Conservation (phyloP, 2,888 invertebrate species). For the Nemotelus nigrinus region DNA sequence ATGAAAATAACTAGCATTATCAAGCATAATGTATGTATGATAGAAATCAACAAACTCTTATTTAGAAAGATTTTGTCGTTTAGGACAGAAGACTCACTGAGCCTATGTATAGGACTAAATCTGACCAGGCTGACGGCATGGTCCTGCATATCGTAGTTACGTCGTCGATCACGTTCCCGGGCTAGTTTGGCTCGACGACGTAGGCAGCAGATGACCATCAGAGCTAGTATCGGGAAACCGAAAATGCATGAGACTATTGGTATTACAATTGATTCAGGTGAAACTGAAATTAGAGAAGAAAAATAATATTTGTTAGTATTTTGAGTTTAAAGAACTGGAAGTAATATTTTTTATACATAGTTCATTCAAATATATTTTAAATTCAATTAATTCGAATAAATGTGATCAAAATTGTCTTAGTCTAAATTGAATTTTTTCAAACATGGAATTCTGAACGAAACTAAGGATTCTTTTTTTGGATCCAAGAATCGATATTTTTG, state of each 20-base stretch:
- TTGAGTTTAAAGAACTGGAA: too few species aligned
- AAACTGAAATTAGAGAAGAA: constrained; percentile 68
- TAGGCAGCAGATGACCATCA: constrained; percentile 87
- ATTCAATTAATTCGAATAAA: too few species aligned
- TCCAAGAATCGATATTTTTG: too few species aligned
- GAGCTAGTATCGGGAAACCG: constrained; percentile 86
- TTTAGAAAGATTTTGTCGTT: constrained; percentile 12
- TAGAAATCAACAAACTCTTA: constrained; percentile 5
- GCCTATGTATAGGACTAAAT: constrained; percentile 76
- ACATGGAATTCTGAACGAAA: too few species aligned
- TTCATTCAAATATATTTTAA: too few species aligned
- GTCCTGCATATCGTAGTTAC: constrained; percentile 84
- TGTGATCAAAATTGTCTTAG: too few species aligned
- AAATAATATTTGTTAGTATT: background rate
- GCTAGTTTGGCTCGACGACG: constrained; percentile 85
- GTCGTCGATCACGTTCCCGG: constrained; percentile 80
- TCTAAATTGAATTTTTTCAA: too few species aligned
- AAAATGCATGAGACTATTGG: constrained; percentile 91
- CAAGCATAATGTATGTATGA: too few species aligned
- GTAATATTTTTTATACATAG: too few species aligned
- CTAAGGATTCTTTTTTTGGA: too few species aligned
- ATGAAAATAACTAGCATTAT: too few species aligned
- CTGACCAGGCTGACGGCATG: constrained; percentile 85
- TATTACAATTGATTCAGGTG: constrained; percentile 87
- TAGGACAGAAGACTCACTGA: constrained; percentile 69